Percentiles rank a stretch among this genome's conserved stretches.
Evolutionary conservation across 2,113 vertebrate genomes (phyloP).

Genomic region (Morone saxatilis): DNA sequence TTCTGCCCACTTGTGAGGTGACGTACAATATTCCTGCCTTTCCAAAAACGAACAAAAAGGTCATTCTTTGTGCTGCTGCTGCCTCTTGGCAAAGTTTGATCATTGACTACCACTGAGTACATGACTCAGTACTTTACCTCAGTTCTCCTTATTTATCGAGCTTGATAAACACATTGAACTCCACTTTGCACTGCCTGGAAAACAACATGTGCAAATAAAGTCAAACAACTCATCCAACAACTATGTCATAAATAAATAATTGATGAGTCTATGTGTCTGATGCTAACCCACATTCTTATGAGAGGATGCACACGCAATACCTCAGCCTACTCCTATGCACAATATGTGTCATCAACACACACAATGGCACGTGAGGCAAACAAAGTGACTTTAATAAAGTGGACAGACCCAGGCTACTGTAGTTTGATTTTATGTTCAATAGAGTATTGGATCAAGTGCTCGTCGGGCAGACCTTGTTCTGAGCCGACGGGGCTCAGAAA

Average conservation of each 20-base stretch:
- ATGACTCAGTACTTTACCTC: constrained; percentile 13
- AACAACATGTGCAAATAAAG: neutral
- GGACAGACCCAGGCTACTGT: neutral
- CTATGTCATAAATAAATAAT: constrained; percentile 43
- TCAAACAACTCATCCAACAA: constrained; percentile 18
- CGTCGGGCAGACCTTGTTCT: too few species aligned
- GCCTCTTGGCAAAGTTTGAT: constrained; percentile 18
- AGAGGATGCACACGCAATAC: constrained; percentile 16
- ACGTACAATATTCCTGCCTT: constrained; percentile 41
- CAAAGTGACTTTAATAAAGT: too few species aligned
- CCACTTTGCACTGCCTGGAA: neutral
- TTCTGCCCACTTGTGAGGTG: constrained; percentile 41
- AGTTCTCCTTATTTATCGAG: neutral
- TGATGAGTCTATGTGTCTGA: constrained; percentile 41
- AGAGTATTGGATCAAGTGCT: neutral
- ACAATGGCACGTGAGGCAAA: neutral
- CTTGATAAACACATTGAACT: neutral
- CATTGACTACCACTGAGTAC: neutral
- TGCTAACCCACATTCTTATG: constrained; percentile 42
- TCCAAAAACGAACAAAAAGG: constrained; percentile 45
- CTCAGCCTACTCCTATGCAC: constrained; percentile 14
- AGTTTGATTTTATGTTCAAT: neutral
- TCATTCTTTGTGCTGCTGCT: constrained; percentile 34
- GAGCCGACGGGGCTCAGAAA: too few species aligned
- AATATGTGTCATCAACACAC: constrained; percentile 13